A percentile compares a stretch with the other conserved stretches of the same genome.
These are phyloP conservation scores for Ips nitidus DNA, from an alignment of 1,140 invertebrate genomes.

Conservation along the genomic window DNA sequence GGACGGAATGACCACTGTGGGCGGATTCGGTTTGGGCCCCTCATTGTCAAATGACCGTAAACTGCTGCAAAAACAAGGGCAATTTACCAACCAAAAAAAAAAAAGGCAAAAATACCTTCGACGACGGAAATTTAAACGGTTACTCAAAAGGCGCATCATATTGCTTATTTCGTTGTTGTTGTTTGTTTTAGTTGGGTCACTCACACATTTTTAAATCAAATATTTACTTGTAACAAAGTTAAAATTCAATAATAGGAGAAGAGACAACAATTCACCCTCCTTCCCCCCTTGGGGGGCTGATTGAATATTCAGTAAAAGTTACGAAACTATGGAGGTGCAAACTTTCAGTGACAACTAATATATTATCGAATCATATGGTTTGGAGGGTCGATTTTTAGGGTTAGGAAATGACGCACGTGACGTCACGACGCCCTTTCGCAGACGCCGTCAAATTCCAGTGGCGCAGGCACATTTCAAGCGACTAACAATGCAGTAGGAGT, in stretches of 20 bases:
- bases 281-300: too few species aligned
- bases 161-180: conserved; percentile 5
- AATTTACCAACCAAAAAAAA: not conserved
- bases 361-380: conserved; percentile 20
- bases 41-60: conserved; percentile 43
- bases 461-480: too few species aligned
- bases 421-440: conserved; percentile 11
- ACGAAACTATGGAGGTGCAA: too few species aligned
- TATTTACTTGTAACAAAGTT: too few species aligned
- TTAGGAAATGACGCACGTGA: conserved; percentile 6
- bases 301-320: too few species aligned
- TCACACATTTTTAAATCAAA: too few species aligned
- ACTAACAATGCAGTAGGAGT: too few species aligned
- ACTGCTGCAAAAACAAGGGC: conserved; percentile 37
- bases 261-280: too few species aligned
- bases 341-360: too few species aligned
- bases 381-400: conserved; percentile 12
- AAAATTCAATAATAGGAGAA: too few species aligned
- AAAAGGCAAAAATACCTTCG: conserved; percentile 37
- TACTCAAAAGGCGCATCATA: conserved; percentile 47
- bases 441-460: too few species aligned
- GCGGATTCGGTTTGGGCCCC: conserved; percentile 26
- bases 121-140: conserved; percentile 43
- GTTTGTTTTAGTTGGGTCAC: too few species aligned
- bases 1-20: conserved; percentile 28